Evolutionary conservation across 2,797 vertebrate genomes (phyloP), one percentile per base, ranked within the genome.

Genomic region (Chromobotia macracanthus): DNA sequence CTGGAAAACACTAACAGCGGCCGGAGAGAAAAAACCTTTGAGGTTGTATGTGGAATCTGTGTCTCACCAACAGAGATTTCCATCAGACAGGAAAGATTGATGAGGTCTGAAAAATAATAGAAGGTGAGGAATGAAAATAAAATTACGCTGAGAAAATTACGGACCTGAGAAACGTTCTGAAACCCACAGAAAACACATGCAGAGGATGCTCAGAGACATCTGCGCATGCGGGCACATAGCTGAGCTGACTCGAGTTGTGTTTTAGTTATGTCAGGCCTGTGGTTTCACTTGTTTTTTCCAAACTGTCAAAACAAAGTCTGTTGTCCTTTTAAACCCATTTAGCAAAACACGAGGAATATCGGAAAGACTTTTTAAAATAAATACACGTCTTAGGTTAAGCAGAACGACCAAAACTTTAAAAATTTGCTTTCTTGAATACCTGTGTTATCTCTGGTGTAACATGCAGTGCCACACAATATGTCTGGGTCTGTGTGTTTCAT

Each of bases 1-100:
- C 56, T 78, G 76, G 68, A 69, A 79, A 79, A 79, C 77, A 72
- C 77, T 66, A 56, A 61, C 28, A 28, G 50, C 28, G 7, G 38
- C 38, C 10, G 7, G 38, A 41, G n/a, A n/a, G 38, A 9, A 41
- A 38, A 38, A 38, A 4, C 35, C 35, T 5, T 38, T n/a, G n/a
- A n/a, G n/a, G n/a, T n/a, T n/a, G n/a, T n/a, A n/a, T n/a, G 5
- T 58, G 56, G 56, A 58, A 58, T n/a, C n/a, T 21, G 21, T 58
- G 56, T 58, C 21, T 35, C 50, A 53, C 8, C 13, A 18, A 71
- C 19, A 10, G 60, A 48, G 21, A 51, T 28, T 50, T 67, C 44
- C 44, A 55, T 38, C 31, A 21, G 51, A 71, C n/a, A 78, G 35
- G 28, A n/a, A 56, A 31, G 19, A 58, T 58, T 58, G 56, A 68